phyloP scores from a whole-genome alignment of 2,888 invertebrate species.

The Laspeyria flexula region DNA sequence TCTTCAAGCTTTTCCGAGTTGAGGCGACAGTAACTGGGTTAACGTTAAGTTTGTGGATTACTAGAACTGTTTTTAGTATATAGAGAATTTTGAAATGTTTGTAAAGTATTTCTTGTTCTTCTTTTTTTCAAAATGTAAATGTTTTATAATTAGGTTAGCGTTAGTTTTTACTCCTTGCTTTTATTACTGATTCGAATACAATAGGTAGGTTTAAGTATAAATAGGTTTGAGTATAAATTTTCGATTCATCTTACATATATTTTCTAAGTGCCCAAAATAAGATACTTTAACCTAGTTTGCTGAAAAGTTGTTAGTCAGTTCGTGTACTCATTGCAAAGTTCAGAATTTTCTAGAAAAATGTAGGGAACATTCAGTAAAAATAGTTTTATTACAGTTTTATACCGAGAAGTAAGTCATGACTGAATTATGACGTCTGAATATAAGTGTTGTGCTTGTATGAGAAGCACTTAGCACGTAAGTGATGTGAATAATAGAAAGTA shows the following conservation, averaged over 20 bases:
- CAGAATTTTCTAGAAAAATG: slow-evolving; percentile 10
- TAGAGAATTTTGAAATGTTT: background rate
- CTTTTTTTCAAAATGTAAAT: too few relatives aligned
- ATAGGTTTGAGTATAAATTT: too few relatives aligned
- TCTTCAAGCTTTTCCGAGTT: background rate
- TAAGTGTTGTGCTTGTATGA: background rate
- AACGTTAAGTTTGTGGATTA: background rate
- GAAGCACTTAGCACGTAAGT: background rate
- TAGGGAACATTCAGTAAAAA: slow-evolving; percentile 12
- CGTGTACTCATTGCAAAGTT: background rate
- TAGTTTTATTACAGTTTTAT: slow-evolving; percentile 13
- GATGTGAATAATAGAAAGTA: slow-evolving; percentile 4
- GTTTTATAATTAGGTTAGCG: too few relatives aligned
- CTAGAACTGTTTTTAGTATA: background rate
- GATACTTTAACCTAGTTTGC: too few relatives aligned
- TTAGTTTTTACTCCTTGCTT: too few relatives aligned
- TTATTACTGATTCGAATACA: too few relatives aligned
- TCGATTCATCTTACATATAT: too few relatives aligned
- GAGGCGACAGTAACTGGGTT: background rate
- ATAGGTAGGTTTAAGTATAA: too few relatives aligned
- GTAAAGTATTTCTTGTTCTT: background rate
- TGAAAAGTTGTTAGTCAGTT: too few relatives aligned
- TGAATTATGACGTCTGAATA: slow-evolving; percentile 2
- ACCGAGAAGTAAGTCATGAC: background rate
- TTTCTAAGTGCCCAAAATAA: too few relatives aligned